Evolutionary conservation across 2,888 invertebrate genomes (phyloP), one percentile per base, ranked within the genome.

Genomic region (Sesamia inferens): DNA sequence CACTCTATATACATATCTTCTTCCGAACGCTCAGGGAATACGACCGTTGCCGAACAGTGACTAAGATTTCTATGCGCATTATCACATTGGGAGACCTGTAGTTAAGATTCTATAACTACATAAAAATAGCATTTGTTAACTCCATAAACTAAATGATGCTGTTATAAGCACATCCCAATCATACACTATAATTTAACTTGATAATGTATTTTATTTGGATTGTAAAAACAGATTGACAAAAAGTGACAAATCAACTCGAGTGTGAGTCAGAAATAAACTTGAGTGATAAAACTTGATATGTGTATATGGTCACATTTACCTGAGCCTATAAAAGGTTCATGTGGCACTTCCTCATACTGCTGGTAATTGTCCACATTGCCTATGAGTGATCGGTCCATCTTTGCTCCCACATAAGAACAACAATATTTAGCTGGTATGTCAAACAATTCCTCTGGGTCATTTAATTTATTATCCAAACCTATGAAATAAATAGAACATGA

Each of bases 371-470:
- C 96, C 70, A 95, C 92, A 90, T 96, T 96, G 54, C 97, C 97
- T 78, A 96, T 94, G 19, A 97, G 92, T 1, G 97, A 96, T 80
- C 95, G 94, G 83, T 97, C 97, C 89, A 97, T 97, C 90, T 96
- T 96, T 47, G 95, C 96, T 81, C 97, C 97, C 8, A 98, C 95
- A 88, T 96, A 95, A 5, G 96, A 95, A 82, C 97, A 97, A 74
- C 97, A 96, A 79, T 98, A 94, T 64, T 96, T 94, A 42, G 96
- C 96, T 0, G 98, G 99, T 71, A 99, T 93, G 91, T 98, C 98
- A 93, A 97, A 98, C 0, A 99, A 94, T 92, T 99, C 99, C 88
- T 99, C 98, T 0, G 98, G 95, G 87, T 97, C 97, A 83, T 96
- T 97, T 55, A 99, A 91, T 88, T 97, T 97, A 10, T 98, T 97